Evolutionary conservation across 2,797 vertebrate genomes (phyloP), one percentile per base, ranked within the genome.

Genomic region (Gymnocypris eckloni): DNA sequence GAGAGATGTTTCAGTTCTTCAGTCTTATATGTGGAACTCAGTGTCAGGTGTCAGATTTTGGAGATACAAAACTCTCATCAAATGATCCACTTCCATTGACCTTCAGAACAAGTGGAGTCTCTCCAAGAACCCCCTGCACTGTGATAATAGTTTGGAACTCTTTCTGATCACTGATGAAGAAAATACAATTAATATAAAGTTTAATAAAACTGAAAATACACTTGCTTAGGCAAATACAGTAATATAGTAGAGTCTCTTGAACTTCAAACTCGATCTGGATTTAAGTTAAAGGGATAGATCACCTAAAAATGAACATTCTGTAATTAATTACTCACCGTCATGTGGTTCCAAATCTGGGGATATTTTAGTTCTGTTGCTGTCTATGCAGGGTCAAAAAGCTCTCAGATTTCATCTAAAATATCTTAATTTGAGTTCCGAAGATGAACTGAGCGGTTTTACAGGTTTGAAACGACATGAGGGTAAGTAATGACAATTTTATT

Each of bases 111-210:
- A 96, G 92, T 0, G 94, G 88, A 2, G 79, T 91, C 93, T 96
- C 97, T 33, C 95, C 94, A 56, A 98, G 92, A 90, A 93, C 87
- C 10, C 97, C 97, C 3, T 89, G 93, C 66, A 99, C 87, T 0
- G 89, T 92, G 89, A 97, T 45, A 0, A 8, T 43, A 15, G 95
- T 90, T 89, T 92, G 92, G 33, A 94, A 98, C 13, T 93, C 92
- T 59, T 6, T 84, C 13, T 84, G 86, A 2, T 91, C 95, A 89
- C 98, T 99, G 59, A 79, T 1, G 0, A 70, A 89, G 92, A 88
- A 91, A 28, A 64, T 52, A 28, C 10, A 59, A 37, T 79, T 54
- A 81, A 11, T 75, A 22, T 25, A 61, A 37, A 64, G 25, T 67
- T 48, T 4, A n/a, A 78, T 13, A 48, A 45, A 72, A 25, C 12